Evolutionary conservation across 2,113 vertebrate genomes (phyloP), one percentile per base, ranked within the genome.

Genomic region (Corythoichthys intestinalis): DNA sequence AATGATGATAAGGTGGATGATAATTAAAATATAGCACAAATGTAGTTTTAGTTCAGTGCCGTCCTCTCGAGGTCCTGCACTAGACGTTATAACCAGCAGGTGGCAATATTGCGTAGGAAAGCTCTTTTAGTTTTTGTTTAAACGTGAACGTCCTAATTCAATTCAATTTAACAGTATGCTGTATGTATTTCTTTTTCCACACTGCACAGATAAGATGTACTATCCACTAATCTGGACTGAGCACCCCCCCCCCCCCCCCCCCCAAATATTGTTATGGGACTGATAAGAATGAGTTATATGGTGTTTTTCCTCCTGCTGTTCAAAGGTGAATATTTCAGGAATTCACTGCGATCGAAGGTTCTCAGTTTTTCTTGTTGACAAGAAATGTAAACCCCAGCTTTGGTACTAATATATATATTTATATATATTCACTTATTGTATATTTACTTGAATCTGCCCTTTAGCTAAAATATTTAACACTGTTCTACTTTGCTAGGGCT

Each of bases 301-400:
- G 3, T 14, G 44, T 34, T 48, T 65, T 9, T 4, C 15, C 14
- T 37, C 9, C 61, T 37, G 6, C 49, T 49, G 20, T 63, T 15
- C 38, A 61, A 61, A 3, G 48, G 38, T 49, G 9, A 75, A 34
- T 63, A 61, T 69, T 61, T 67, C 48, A 59, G n/a, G 58, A 71
- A 72, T 72, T 17, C 68, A 41, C 44, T 50, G 11, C 46, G 11
- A 48, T 70, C 72, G 39, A 1, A 54, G 46, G n/a, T 63, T 34
- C 48, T 14, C 34, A 15, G 71, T 79, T 80, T 71, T 80, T 79
- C 48, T 13, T 62, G 41, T 73, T 81, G 80, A 78, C 75, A 71
- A 35, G 11, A 54, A 0, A 39, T 67, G n/a, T 48, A 52, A 65
- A 68, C 67, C 67, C 52, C 34, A 70, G 63, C 49, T 28, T 1